Conservation (phyloP, 2,113 vertebrate species). For the Argyrosomus japonicus region DNA sequence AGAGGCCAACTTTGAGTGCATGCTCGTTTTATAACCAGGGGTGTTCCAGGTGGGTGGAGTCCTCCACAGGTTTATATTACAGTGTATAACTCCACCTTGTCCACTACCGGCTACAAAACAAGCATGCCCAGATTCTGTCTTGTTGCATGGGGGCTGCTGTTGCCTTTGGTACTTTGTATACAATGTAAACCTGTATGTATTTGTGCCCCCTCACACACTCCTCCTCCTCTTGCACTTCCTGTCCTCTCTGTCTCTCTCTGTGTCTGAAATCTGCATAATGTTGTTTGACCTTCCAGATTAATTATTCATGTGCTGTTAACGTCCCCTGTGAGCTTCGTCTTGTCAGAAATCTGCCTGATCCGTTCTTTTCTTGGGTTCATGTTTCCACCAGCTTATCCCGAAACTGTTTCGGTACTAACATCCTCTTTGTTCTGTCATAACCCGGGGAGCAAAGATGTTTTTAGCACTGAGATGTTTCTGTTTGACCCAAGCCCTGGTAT, state of each 20-base stretch:
- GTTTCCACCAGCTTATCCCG: constrained; percentile 11
- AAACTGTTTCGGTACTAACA: constrained; percentile 13
- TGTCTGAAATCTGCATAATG: constrained; percentile 70
- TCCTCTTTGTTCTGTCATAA: constrained; percentile 18
- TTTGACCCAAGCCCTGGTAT: not conserved
- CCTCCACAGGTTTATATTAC: not conserved
- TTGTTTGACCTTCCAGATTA: constrained; percentile 48
- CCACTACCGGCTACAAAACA: constrained; percentile 32
- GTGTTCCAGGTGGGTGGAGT: constrained; percentile 42
- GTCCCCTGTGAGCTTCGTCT: constrained; percentile 43
- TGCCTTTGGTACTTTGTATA: constrained; percentile 75
- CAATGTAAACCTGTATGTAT: constrained; percentile 57
- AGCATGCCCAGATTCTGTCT: constrained; percentile 54
- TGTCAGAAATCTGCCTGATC: constrained; percentile 52
- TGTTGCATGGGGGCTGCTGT: constrained; percentile 78
- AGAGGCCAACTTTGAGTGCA: constrained; percentile 43
- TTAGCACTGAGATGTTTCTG: constrained; percentile 36
- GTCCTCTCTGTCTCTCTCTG: constrained; percentile 14
- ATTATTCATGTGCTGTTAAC: constrained; percentile 55
- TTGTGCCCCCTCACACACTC: constrained; percentile 40
- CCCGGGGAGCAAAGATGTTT: constrained; percentile 23
- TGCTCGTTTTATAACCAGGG: constrained; percentile 56
- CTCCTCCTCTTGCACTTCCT: constrained; percentile 17
- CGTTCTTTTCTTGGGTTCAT: constrained; percentile 27
- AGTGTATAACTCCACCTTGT: constrained; percentile 3